Conservation (phyloP, 2,888 invertebrate genomes). For the Amphipoea lucens region DNA sequence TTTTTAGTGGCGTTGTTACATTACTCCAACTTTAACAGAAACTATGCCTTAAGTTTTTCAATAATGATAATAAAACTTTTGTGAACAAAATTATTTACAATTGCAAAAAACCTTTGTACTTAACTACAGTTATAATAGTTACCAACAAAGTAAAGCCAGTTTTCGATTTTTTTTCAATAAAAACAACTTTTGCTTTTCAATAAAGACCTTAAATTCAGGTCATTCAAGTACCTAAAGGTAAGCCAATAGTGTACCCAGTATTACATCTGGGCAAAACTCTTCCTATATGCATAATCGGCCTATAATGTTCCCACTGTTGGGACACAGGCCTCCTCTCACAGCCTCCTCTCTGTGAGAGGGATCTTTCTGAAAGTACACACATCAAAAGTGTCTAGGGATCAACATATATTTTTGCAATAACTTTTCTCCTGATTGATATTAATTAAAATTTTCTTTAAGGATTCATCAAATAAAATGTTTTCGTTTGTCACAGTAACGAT, state of each 20-base stretch:
- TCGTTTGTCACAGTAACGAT: too few relatives aligned
- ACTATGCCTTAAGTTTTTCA: background rate
- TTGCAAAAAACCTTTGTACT: constrained; percentile 8
- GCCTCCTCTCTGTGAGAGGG: too few relatives aligned
- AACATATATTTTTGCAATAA: too few relatives aligned
- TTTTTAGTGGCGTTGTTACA: background rate
- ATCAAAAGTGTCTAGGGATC: too few relatives aligned
- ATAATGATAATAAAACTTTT: background rate
- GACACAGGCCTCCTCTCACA: too few relatives aligned
- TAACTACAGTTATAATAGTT: background rate
- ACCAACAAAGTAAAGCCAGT: background rate
- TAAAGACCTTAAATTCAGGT: constrained; percentile 1
- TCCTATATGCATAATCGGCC: too few relatives aligned
- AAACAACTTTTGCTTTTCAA: constrained; percentile 35
- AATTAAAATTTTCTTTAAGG: too few relatives aligned
- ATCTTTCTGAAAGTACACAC: background rate
- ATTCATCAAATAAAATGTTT: too few relatives aligned
- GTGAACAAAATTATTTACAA: background rate
- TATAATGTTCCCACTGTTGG: too few relatives aligned
- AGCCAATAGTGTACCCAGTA: background rate
- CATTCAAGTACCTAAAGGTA: background rate
- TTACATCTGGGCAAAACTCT: too few relatives aligned
- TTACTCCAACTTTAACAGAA: background rate
- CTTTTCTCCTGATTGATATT: too few relatives aligned
- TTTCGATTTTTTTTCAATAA: constrained; percentile 29